These are phyloP conservation scores for Ophthalmolycus amberensis DNA, from an alignment of 2,113 vertebrate genomes.

Conservation along the genomic window DNA sequence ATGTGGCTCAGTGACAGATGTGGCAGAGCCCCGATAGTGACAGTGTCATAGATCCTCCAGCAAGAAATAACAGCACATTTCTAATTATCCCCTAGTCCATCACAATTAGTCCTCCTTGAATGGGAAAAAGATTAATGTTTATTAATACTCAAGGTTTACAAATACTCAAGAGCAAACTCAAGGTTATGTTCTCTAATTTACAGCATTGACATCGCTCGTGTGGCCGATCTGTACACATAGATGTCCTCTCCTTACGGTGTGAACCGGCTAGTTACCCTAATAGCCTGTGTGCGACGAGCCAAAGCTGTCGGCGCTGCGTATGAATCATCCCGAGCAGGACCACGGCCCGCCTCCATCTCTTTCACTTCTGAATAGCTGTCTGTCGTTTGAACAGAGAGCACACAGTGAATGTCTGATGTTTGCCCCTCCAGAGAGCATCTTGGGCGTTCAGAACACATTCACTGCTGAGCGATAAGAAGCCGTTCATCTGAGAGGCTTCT, in stretches of 20 bases:
- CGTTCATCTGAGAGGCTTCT: conserved; percentile 69
- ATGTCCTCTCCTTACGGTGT: not conserved
- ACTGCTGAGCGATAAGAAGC: conserved; percentile 49
- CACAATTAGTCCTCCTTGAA: not conserved
- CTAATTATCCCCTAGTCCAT: not conserved
- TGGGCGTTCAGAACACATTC: conserved; percentile 44
- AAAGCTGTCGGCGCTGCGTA: conserved; percentile 12
- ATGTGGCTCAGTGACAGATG: not conserved
- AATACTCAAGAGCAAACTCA: not conserved
- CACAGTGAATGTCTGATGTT: conserved; percentile 2
- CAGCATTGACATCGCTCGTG: too few relatives aligned
- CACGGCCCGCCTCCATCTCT: not conserved
- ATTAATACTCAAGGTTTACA: too few relatives aligned
- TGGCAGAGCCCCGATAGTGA: not conserved
- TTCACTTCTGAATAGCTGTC: conserved; percentile 38
- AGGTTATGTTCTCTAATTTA: not conserved
- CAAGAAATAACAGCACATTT: not conserved
- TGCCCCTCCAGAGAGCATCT: conserved; percentile 57
- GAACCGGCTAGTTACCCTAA: not conserved
- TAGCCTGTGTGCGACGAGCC: conserved; percentile 1
- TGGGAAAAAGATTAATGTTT: not conserved
- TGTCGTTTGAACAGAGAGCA: not conserved
- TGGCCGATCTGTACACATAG: not conserved
- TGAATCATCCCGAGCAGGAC: conserved; percentile 20
- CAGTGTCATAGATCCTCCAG: not conserved